Base-by-base conservation (phyloP, 2,797 vertebrate genomes). In the Pangasius djambal region DNA sequence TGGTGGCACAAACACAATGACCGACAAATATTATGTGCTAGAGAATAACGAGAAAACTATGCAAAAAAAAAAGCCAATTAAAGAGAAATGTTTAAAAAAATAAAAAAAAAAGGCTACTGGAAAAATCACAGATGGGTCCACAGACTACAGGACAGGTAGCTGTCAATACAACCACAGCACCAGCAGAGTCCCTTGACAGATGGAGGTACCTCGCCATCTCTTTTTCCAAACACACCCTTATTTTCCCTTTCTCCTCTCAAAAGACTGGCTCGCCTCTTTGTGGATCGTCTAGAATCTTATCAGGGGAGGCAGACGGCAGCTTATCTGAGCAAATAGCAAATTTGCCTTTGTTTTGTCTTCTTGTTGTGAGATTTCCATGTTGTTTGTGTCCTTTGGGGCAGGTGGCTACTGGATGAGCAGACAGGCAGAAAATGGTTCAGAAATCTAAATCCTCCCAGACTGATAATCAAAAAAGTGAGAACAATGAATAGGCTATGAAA, bases 341-440 rank as follows among this genome's bases (percentile, higher is more conserved):
- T 92, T 89, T 86, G 44, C 67, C 90, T 93, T 93, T 93, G 93
- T 95, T 94, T 92, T 92, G 91, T 95, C 91, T 93, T 89, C 87
- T 83, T 88, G 90, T 89, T 16, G 67, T 78, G 70, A 72, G 89
- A 90, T 90, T 91, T 91, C 88, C 72, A 40, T 65, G 86, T 89
- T 77, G 89, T 90, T 69, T 48, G 70, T 89, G 86, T 90, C 89
- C 89, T 88, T 86, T 52, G 91, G 91, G 85, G 87, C 89, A 83
- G 90, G 88, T 88, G 90, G 89, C 75, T 70, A 91, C 87, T 86
- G 92, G 92, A 88, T 91, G 91, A 84, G 77, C 63, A 81, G 89
- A 92, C 88, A 92, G 83, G 88, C 91, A 87, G 90, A 86, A 87
- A 28, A 69, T 92, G 92, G 90, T 86, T 92, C 94, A 94, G 90